A percentile compares a stretch with the other conserved stretches of the same genome.
Evolutionary conservation across 2,797 vertebrate species (phyloP).

Genomic region (Lateolabrax maculatus): DNA sequence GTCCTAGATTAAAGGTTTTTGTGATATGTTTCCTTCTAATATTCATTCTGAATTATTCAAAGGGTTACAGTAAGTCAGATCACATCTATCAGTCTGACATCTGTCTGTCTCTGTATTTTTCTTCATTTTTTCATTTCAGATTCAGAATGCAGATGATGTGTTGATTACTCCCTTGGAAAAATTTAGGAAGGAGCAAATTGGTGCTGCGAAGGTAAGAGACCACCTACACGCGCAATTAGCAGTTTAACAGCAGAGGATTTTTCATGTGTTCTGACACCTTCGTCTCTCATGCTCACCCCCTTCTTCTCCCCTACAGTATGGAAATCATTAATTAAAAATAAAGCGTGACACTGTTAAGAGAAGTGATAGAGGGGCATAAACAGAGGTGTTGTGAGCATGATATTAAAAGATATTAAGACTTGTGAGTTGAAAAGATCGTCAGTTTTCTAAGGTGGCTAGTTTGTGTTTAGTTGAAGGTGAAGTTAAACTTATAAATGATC

Average conservation of each 20-base stretch:
- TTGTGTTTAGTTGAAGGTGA: slow-evolving; percentile 19
- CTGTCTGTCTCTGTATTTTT: slow-evolving; percentile 26
- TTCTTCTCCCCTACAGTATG: slow-evolving; percentile 31
- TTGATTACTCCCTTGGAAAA: slow-evolving; percentile 97
- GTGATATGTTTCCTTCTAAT: slow-evolving; percentile 25
- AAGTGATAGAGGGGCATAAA: slow-evolving; percentile 34
- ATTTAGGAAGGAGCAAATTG: slow-evolving; percentile 98
- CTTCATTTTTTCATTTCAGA: slow-evolving; percentile 83
- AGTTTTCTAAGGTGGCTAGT: not conserved
- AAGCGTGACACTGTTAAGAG: slow-evolving; percentile 44
- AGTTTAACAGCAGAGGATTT: slow-evolving; percentile 22
- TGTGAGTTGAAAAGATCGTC: slow-evolving; percentile 4
- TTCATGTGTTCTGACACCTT: slow-evolving; percentile 33
- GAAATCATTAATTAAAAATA: slow-evolving; percentile 65
- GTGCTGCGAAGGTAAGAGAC: slow-evolving; percentile 95
- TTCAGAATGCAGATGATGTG: slow-evolving; percentile 98
- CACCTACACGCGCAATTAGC: slow-evolving; percentile 59
- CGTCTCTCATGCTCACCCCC: not conserved
- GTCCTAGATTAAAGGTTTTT: slow-evolving; percentile 36
- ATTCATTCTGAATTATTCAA: slow-evolving; percentile 37
- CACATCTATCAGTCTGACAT: slow-evolving; percentile 42
- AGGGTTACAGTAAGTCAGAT: slow-evolving; percentile 25
- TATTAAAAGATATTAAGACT: slow-evolving; percentile 20
- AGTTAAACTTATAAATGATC: not conserved
- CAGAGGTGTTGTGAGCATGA: slow-evolving; percentile 18